Conservation (phyloP, 2,888 invertebrate species). For the Pteria penguin region DNA sequence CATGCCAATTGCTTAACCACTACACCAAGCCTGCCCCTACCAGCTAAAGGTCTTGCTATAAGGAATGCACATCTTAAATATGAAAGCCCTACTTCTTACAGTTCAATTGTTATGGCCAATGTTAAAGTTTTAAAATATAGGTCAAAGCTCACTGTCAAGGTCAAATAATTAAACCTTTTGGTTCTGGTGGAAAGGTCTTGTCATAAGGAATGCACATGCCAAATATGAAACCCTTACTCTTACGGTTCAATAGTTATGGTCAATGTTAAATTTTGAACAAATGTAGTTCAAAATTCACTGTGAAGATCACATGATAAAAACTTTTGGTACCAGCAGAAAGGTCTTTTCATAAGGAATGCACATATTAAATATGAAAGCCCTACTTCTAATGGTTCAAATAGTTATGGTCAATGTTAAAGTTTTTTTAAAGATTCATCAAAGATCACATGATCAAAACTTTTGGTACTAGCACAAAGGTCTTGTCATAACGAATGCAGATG, state of each 20-base stretch:
- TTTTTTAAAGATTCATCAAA: not conserved
- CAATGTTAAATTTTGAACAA: not conserved
- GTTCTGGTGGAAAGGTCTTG: not conserved
- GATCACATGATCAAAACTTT: not conserved
- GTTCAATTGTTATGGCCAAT: not conserved
- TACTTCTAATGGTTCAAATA: not conserved
- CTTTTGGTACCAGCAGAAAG: not conserved
- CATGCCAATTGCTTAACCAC: too few relatives aligned
- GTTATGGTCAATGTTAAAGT: not conserved
- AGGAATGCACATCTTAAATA: not conserved
- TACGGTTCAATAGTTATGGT: not conserved
- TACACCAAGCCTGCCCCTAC: too few relatives aligned
- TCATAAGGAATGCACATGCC: not conserved
- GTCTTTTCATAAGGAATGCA: not conserved
- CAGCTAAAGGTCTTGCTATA: not conserved
- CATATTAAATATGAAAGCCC: not conserved
- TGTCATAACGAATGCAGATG: not conserved
- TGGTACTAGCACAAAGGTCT: not conserved
- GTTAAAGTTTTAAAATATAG: not conserved
- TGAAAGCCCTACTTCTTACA: not conserved
- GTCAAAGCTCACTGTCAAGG: not conserved
- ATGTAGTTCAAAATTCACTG: not conserved
- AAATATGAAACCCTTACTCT: not conserved
- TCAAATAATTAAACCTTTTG: not conserved
- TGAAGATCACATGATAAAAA: not conserved